A percentile compares a stretch with the other conserved stretches of the same genome.
Conservation (phyloP, 1,140 invertebrate species). For the Sitophilus oryzae region DNA sequence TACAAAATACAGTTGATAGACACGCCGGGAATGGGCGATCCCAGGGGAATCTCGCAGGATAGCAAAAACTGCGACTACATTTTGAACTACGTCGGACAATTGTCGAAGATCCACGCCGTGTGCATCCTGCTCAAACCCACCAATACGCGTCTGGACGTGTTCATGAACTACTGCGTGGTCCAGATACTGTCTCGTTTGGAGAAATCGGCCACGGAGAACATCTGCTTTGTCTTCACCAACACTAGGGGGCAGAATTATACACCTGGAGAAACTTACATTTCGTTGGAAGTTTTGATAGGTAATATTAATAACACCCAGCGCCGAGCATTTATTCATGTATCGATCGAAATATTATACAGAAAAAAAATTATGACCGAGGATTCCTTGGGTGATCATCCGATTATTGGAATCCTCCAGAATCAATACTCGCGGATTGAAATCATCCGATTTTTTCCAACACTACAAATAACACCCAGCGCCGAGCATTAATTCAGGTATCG, state of each 20-base stretch:
- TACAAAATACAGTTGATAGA: conserved; percentile 34
- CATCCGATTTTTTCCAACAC: too few species aligned
- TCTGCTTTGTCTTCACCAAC: conserved; percentile 38
- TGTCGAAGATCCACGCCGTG: conserved; percentile 35
- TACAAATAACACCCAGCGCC: too few species aligned
- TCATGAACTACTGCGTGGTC: conserved; percentile 37
- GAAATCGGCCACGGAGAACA: conserved; percentile 33
- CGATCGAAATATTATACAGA: too few species aligned
- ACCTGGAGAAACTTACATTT: conserved; percentile 31
- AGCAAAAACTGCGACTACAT: conserved; percentile 36
- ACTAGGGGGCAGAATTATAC: conserved; percentile 31
- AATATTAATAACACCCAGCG: too few species aligned
- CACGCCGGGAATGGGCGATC: conserved; percentile 37
- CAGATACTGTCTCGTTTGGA: conserved; percentile 37
- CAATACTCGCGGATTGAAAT: too few species aligned
- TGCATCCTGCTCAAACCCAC: conserved; percentile 36
- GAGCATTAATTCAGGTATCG: too few species aligned
- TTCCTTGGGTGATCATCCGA: too few species aligned
- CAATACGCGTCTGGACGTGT: conserved; percentile 27
- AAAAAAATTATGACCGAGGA: too few species aligned
- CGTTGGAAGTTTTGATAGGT: too few species aligned
- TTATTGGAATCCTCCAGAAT: too few species aligned
- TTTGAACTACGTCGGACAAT: conserved; percentile 29
- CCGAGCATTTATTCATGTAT: too few species aligned
- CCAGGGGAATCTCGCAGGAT: conserved; percentile 33